Evolutionary conservation across 2,888 invertebrate genomes (phyloP).

Genomic region (Stegana nigrithorax): DNA sequence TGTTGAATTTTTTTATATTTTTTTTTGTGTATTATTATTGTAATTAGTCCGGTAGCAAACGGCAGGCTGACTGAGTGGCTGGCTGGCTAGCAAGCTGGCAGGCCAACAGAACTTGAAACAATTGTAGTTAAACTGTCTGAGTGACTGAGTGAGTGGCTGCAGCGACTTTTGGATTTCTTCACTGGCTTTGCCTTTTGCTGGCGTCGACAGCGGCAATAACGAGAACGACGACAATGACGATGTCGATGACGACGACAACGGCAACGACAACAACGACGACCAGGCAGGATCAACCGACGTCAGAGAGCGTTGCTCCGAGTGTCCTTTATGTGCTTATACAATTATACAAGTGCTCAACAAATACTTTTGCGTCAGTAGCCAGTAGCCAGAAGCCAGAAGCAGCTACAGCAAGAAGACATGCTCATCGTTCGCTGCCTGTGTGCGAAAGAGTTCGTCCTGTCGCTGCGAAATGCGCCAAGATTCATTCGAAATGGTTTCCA

Average conservation of each 20-base stretch:
- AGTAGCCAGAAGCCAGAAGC: not conserved
- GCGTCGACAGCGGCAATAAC: not conserved
- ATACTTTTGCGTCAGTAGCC: not conserved
- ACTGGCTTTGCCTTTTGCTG: not conserved
- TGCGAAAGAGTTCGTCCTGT: slow-evolving; percentile 36
- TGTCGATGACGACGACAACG: slow-evolving; percentile 1
- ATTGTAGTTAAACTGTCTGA: too few relatives aligned
- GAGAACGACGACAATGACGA: slow-evolving; percentile 6
- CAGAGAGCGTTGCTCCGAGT: too few relatives aligned
- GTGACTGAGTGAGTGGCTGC: slow-evolving; percentile 44
- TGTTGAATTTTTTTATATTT: slow-evolving; percentile 20
- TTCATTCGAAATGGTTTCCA: slow-evolving; percentile 31
- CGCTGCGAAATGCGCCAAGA: slow-evolving; percentile 47
- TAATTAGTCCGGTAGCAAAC: too few relatives aligned
- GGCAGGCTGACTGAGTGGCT: slow-evolving; percentile 33
- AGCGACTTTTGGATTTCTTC: slow-evolving; percentile 9
- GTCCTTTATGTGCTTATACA: slow-evolving; percentile 10
- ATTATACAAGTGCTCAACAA: slow-evolving; percentile 15
- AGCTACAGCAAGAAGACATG: not conserved
- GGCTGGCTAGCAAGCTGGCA: slow-evolving; percentile 35
- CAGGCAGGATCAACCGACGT: too few relatives aligned
- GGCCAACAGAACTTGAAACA: too few relatives aligned
- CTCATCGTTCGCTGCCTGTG: not conserved
- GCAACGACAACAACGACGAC: not conserved
- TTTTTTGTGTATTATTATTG: too few relatives aligned